phyloP scores from a whole-genome alignment of 1,140 invertebrate species.

The Aphelinus atriplicis region DNA sequence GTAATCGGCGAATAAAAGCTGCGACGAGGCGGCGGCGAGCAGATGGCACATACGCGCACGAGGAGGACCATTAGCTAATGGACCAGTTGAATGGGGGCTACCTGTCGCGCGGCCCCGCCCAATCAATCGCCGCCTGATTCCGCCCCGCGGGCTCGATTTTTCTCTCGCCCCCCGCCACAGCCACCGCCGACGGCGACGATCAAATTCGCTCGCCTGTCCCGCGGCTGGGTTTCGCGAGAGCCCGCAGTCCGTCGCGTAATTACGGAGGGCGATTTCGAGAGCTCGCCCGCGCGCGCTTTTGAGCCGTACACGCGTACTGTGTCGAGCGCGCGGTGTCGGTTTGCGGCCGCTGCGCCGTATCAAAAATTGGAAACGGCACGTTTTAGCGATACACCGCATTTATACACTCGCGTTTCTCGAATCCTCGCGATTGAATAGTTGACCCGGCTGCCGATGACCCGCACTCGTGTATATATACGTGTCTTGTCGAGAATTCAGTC shows the following conservation, averaged over 20 bases:
- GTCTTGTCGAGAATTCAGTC: no score
- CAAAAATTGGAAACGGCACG: no score
- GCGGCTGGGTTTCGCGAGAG: neutral
- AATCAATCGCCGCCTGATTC: neutral
- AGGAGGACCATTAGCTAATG: conserved; percentile 61
- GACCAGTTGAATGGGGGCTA: conserved; percentile 54
- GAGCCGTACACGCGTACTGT: no score
- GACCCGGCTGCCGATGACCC: no score
- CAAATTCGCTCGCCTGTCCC: no score
- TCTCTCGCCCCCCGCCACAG: neutral
- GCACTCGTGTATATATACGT: no score
- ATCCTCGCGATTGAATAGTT: no score
- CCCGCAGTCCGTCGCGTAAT: neutral
- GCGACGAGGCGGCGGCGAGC: conserved; percentile 50
- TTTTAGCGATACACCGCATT: no score
- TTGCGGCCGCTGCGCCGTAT: no score
- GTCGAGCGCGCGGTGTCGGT: no score
- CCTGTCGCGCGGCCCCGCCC: conserved; percentile 34
- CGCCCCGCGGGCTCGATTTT: neutral
- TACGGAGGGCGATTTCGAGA: neutral
- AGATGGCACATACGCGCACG: conserved; percentile 48
- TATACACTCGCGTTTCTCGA: no score
- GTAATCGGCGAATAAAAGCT: conserved; percentile 58
- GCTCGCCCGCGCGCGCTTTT: neutral
- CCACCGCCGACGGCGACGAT: no score